These are phyloP conservation scores for Gobiocypris rarus DNA, from an alignment of 2,113 vertebrate species.

Conservation along the genomic window DNA sequence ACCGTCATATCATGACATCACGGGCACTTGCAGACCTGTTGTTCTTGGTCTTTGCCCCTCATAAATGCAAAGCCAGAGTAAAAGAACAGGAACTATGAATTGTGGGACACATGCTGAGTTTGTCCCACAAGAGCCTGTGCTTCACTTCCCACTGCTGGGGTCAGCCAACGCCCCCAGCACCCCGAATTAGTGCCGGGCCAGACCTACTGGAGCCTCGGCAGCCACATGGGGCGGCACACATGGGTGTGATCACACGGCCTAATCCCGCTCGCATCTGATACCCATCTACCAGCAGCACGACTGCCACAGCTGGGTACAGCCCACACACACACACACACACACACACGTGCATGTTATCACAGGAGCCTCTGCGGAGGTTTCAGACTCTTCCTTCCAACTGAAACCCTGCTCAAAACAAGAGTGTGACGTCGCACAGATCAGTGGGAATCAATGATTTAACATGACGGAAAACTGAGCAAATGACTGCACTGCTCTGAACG, in stretches of 20 bases:
- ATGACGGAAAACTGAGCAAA: background rate
- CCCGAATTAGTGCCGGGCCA: conserved; percentile 58
- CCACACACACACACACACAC: background rate
- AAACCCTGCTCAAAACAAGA: background rate
- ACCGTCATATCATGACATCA: background rate
- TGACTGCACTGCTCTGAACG: background rate
- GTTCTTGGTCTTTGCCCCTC: background rate
- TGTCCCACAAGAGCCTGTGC: conserved; percentile 37
- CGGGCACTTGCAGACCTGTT: background rate
- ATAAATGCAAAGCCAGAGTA: background rate
- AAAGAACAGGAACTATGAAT: background rate
- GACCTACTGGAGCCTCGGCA: conserved; percentile 62
- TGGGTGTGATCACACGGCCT: conserved; percentile 57
- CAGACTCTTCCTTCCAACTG: background rate
- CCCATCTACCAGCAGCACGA: conserved; percentile 50
- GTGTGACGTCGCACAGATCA: background rate
- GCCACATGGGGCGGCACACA: conserved; percentile 56
- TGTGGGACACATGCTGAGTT: conserved; percentile 45
- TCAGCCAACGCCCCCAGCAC: conserved; percentile 54
- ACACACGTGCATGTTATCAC: background rate
- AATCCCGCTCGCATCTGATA: conserved; percentile 62
- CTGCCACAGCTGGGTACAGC: conserved; percentile 24
- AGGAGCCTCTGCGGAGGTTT: background rate
- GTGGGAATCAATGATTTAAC: background rate
- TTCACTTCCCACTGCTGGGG: conserved; percentile 53